phyloP scores from a whole-genome alignment of 2,113 vertebrate genomes.

The Oryctolagus cuniculus region DNA sequence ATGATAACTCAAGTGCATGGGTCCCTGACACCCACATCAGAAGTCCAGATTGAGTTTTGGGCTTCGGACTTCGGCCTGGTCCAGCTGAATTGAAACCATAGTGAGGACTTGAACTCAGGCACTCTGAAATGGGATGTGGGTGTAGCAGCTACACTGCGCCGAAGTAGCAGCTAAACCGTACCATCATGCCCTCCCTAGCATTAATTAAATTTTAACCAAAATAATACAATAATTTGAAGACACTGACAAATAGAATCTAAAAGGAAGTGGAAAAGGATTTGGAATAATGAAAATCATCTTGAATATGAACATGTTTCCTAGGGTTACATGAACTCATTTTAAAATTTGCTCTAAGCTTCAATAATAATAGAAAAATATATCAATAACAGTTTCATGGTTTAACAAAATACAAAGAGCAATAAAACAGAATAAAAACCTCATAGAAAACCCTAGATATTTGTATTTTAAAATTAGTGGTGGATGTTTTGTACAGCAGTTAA shows the following conservation, averaged over 20 bases:
- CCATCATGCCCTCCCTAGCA: too few relatives aligned
- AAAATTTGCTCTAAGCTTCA: background rate
- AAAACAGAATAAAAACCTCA: background rate
- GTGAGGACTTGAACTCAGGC: too few relatives aligned
- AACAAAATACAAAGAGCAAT: background rate
- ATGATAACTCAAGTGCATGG: too few relatives aligned
- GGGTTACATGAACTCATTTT: background rate
- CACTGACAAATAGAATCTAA: background rate
- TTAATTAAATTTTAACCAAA: background rate
- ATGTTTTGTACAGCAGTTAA: too few relatives aligned
- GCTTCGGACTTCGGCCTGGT: too few relatives aligned
- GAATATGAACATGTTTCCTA: background rate
- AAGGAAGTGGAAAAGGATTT: background rate
- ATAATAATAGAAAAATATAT: background rate
- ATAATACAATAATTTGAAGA: background rate
- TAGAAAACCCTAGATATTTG: background rate
- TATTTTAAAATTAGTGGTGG: background rate
- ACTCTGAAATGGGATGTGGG: too few relatives aligned
- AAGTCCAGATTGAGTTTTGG: too few relatives aligned
- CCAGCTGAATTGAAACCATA: too few relatives aligned
- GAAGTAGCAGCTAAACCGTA: too few relatives aligned
- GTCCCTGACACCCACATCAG: too few relatives aligned
- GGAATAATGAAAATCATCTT: background rate
- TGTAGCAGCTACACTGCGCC: too few relatives aligned
- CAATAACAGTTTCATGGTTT: background rate